These are phyloP conservation scores for Sminthurides aquaticus DNA, from an alignment of 2,888 invertebrate genomes.

Conservation along the genomic window DNA sequence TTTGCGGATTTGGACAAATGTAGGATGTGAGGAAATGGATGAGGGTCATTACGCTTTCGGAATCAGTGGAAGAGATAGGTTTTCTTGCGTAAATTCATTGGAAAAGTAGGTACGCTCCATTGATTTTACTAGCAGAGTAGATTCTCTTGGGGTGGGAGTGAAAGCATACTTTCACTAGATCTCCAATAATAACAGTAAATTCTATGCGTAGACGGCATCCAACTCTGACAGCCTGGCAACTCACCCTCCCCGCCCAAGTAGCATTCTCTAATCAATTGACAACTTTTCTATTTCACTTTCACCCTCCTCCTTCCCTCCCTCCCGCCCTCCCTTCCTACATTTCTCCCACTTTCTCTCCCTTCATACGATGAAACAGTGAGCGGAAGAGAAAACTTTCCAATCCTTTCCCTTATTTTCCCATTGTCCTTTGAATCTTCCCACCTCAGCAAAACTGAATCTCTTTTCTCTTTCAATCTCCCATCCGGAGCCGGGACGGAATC, in stretches of 20 bases:
- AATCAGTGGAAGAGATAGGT: not conserved
- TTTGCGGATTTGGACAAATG: not conserved
- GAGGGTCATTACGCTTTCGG: not conserved
- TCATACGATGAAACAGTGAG: too few relatives aligned
- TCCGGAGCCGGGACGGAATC: too few relatives aligned
- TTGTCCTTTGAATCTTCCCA: not conserved
- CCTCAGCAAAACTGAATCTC: not conserved
- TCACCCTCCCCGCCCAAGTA: not conserved
- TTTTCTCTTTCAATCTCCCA: too few relatives aligned
- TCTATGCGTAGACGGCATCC: too few relatives aligned
- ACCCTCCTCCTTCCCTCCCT: too few relatives aligned
- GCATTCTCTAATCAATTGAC: not conserved
- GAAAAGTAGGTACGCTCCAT: not conserved
- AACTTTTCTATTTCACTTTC: not conserved
- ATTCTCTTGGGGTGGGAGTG: not conserved
- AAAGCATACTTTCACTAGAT: not conserved
- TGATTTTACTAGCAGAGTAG: not conserved
- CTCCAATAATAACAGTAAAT: not conserved
- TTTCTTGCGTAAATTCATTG: not conserved
- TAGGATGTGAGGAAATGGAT: not conserved
- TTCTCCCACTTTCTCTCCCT: too few relatives aligned
- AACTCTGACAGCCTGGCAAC: not conserved
- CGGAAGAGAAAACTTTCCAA: not conserved
- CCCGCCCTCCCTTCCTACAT: too few relatives aligned
- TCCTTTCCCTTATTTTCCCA: not conserved